Evolutionary conservation across 92 coral and sea anemone genomes (phyloP).

Genomic region (Bergia puertoricense): DNA sequence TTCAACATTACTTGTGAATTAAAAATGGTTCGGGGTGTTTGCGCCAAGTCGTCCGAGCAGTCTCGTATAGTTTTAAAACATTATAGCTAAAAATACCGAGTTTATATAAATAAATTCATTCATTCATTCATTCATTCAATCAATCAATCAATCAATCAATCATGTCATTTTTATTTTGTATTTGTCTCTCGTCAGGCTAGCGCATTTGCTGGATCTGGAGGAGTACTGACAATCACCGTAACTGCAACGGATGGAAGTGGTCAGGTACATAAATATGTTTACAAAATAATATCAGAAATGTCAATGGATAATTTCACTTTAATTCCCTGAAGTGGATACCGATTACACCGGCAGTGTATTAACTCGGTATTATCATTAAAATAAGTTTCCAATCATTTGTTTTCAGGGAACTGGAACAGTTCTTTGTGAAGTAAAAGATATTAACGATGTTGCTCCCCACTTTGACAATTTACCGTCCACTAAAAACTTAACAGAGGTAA

Average conservation of each 20-base stretch:
- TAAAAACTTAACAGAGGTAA: slow-evolving; percentile 9
- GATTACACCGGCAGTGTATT: neutral
- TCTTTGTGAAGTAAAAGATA: neutral
- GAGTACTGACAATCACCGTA: neutral
- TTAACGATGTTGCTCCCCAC: slow-evolving; percentile 29
- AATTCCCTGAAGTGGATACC: neutral
- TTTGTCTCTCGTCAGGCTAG: slow-evolving; percentile 10
- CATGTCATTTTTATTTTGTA: neutral
- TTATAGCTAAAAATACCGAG: too few species aligned
- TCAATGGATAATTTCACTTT: neutral
- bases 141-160: too few species aligned
- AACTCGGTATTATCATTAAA: neutral
- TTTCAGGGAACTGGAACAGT: slow-evolving; percentile 12
- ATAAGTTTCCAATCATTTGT: neutral
- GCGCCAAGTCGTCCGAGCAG: too few species aligned
- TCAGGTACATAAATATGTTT: neutral
- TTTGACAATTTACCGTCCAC: slow-evolving; percentile 7
- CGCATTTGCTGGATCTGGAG: neutral
- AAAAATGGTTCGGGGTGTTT: too few species aligned
- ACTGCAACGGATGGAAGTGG: neutral
- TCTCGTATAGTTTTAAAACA: too few species aligned
- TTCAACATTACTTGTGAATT: too few species aligned
- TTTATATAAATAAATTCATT: too few species aligned
- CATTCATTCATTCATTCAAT: too few species aligned
- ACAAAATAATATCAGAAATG: neutral